Conservation (phyloP, 2,888 invertebrate species). For the Orgyia antiqua region DNA sequence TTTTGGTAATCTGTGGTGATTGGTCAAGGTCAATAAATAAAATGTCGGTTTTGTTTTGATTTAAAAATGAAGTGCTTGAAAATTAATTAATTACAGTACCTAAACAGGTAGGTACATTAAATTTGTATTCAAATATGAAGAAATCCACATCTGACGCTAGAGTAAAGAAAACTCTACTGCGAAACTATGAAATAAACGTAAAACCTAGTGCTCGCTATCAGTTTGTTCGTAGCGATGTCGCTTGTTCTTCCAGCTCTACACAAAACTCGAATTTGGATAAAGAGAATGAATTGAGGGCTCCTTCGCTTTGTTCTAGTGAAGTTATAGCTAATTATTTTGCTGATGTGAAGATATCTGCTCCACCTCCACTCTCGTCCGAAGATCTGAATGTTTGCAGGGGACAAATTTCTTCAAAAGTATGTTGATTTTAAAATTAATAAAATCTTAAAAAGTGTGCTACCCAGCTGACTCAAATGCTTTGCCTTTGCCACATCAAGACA, state of each 20-base stretch:
- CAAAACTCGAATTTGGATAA: conserved; percentile 26
- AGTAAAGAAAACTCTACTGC: conserved; percentile 60
- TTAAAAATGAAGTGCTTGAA: too few species aligned
- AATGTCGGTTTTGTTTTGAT: too few species aligned
- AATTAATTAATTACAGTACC: too few species aligned
- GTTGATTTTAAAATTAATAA: conserved; percentile 3
- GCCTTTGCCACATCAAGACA: too few species aligned
- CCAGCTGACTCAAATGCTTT: too few species aligned
- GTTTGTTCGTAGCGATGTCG: conserved; percentile 35
- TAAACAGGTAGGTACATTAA: too few species aligned
- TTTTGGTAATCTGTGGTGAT: too few species aligned
- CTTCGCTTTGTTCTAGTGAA: conserved; percentile 60
- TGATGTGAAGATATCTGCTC: conserved; percentile 39
- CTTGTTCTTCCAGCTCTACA: conserved; percentile 27
- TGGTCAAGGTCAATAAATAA: too few species aligned
- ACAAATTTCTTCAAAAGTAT: conserved; percentile 46
- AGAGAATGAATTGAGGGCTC: conserved; percentile 42
- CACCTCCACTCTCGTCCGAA: conserved; percentile 30
- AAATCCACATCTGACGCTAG: conserved; percentile 48
- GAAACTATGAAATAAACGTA: conserved; percentile 51
- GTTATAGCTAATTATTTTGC: conserved; percentile 53
- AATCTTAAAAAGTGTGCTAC: too few species aligned
- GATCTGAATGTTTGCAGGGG: conserved; percentile 41
- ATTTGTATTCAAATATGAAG: too few species aligned
- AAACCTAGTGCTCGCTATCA: conserved; percentile 26